These are phyloP conservation scores for Sebastes taczanowskii DNA, from an alignment of 2,797 vertebrate genomes.

Conservation along the genomic window DNA sequence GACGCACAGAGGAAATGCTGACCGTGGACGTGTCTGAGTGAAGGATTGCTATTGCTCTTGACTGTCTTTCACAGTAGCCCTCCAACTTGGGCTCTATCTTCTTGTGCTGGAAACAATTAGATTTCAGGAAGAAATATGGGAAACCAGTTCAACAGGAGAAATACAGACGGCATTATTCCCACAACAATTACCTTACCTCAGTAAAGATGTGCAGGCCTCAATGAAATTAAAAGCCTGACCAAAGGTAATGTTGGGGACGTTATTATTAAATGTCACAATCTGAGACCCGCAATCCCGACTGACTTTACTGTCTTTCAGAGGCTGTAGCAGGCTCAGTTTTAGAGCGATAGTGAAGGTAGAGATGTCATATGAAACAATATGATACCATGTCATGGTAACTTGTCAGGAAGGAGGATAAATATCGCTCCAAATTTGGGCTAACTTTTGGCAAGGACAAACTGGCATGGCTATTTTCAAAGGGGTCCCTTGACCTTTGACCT, in stretches of 20 bases:
- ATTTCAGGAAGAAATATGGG: neutral
- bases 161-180: neutral
- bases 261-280: neutral
- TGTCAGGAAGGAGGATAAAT: too few relatives aligned
- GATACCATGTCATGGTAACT: too few relatives aligned
- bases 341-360: too few relatives aligned
- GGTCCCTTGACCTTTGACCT: too few relatives aligned
- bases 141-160: neutral
- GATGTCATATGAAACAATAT: too few relatives aligned
- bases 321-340: too few relatives aligned
- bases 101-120: conserved; percentile 9
- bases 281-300: fast-evolving
- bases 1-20: conserved; percentile 38
- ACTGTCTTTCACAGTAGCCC: conserved; percentile 15
- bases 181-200: neutral
- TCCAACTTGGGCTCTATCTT: neutral
- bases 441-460: too few relatives aligned
- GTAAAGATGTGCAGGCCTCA: neutral
- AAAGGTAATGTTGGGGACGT: neutral
- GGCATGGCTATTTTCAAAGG: too few relatives aligned
- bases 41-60: conserved; percentile 27
- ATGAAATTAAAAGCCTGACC: neutral
- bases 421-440: too few relatives aligned
- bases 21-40: neutral
- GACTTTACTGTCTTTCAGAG: too few relatives aligned